Percentiles rank a stretch among this genome's conserved stretches.
phyloP scores from a whole-genome alignment of 2,888 invertebrate species.

The Lepidocyrtinus sp. region DNA sequence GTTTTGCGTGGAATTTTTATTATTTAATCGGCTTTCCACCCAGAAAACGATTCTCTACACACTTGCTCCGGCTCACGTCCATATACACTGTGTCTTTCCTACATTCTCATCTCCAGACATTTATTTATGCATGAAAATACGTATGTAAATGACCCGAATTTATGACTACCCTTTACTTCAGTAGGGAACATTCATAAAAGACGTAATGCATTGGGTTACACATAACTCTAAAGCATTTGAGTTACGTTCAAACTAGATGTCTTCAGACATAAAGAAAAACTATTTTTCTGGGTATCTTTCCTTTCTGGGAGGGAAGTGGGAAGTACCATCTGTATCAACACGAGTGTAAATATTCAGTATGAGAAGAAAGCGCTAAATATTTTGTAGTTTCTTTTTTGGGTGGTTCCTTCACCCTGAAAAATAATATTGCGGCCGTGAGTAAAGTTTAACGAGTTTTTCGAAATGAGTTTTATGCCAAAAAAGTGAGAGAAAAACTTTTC shows the following conservation, averaged over 20 bases:
- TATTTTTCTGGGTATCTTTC: too few species aligned
- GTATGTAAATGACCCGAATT: slow-evolving; percentile 58
- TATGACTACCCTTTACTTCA: slow-evolving; percentile 34
- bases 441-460: not conserved
- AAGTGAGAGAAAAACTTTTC: too few species aligned
- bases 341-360: not conserved
- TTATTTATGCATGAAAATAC: slow-evolving; percentile 56
- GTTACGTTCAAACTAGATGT: too few species aligned
- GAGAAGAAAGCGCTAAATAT: not conserved
- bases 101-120: slow-evolving; percentile 21
- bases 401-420: too few species aligned
- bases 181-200: too few species aligned
- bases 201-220: too few species aligned
- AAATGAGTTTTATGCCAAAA: not conserved
- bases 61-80: not conserved
- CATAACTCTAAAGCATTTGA: too few species aligned
- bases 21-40: not conserved
- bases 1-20: not conserved
- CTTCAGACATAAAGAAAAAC: too few species aligned
- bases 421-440: not conserved
- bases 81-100: too few species aligned
- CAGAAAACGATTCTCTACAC: not conserved
- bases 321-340: not conserved
- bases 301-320: not conserved
- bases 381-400: too few species aligned